A percentile compares a stretch with the other conserved stretches of the same genome.
Evolutionary conservation across 1,140 invertebrate genomes (phyloP).

Genomic region (Lepidostoma basale): DNA sequence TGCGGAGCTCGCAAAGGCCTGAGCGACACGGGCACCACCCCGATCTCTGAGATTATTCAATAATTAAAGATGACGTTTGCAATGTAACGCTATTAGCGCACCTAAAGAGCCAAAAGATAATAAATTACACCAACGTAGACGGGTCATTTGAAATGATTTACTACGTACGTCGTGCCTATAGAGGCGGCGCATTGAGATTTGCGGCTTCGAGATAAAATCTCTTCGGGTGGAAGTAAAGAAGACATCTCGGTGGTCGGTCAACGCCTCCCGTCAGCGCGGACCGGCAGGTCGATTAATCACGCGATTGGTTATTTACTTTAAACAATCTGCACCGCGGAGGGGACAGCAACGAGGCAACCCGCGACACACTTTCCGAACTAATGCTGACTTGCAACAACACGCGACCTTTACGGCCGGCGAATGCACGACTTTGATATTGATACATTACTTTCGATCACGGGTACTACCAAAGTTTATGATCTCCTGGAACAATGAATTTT

Average conservation of each 20-base stretch:
- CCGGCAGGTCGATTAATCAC: constrained; percentile 20
- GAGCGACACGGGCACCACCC: constrained; percentile 25
- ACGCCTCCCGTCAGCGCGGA: constrained; percentile 29
- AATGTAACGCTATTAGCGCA: constrained; percentile 35
- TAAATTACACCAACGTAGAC: constrained; percentile 36
- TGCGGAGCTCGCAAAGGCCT: constrained; percentile 12
- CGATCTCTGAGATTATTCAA: constrained; percentile 23
- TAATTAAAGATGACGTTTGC: constrained; percentile 40
- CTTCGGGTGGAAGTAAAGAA: constrained; percentile 19
- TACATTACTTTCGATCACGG: too few relatives aligned
- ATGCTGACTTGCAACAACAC: too few relatives aligned
- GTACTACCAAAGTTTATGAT: too few relatives aligned
- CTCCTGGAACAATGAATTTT: too few relatives aligned
- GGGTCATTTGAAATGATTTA: constrained; percentile 38
- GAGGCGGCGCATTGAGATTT: constrained; percentile 15
- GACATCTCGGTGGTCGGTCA: constrained; percentile 27
- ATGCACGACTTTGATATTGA: too few relatives aligned
- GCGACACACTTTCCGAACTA: too few relatives aligned
- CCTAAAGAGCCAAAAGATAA: constrained; percentile 36
- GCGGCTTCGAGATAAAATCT: constrained; percentile 28
- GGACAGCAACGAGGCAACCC: too few relatives aligned
- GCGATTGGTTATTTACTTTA: constrained; percentile 15
- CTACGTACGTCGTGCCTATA: constrained; percentile 9
- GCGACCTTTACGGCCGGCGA: too few relatives aligned
- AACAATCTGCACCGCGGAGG: not conserved